Percentiles rank a stretch among this genome's conserved stretches.
Conservation (phyloP, 2,888 invertebrate genomes). For the Rotaria socialis region DNA sequence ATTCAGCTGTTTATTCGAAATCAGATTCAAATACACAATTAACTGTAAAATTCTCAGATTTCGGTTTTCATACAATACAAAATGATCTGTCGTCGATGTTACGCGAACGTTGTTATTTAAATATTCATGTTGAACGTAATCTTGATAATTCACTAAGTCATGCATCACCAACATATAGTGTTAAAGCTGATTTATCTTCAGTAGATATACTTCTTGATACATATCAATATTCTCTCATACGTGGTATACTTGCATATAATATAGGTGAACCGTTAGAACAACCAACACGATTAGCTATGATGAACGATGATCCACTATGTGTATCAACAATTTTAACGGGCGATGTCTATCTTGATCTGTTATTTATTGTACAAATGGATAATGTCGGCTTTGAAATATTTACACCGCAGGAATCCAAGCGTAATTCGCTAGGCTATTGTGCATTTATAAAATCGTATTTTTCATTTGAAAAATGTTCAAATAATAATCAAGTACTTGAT, state of each 20-base stretch:
- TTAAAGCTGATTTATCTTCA: conserved; percentile 78
- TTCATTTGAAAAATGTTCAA: conserved; percentile 78
- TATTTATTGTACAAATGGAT: conserved; percentile 74
- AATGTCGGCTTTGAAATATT: conserved; percentile 75
- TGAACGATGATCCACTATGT: background rate
- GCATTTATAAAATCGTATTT: conserved; percentile 72
- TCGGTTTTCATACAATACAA: conserved; percentile 30
- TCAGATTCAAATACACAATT: background rate
- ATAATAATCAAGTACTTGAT: conserved; percentile 83
- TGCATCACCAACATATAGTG: conserved; percentile 72
- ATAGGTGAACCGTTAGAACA: conserved; percentile 75
- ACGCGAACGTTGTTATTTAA: conserved; percentile 66
- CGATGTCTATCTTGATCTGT: conserved; percentile 73
- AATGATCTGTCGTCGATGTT: conserved; percentile 25
- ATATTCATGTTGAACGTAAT: conserved; percentile 77
- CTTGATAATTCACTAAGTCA: conserved; percentile 66
- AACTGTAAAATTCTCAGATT: conserved; percentile 20
- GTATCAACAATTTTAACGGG: conserved; percentile 58
- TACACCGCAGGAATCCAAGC: conserved; percentile 41
- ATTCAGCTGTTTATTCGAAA: conserved; percentile 38
- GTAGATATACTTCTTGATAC: conserved; percentile 76
- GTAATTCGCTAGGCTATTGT: conserved; percentile 32
- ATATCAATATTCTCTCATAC: conserved; percentile 78
- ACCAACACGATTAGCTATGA: conserved; percentile 48
- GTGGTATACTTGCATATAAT: conserved; percentile 80